Base-by-base conservation (phyloP, 2,113 vertebrate species). In the Ia io region DNA sequence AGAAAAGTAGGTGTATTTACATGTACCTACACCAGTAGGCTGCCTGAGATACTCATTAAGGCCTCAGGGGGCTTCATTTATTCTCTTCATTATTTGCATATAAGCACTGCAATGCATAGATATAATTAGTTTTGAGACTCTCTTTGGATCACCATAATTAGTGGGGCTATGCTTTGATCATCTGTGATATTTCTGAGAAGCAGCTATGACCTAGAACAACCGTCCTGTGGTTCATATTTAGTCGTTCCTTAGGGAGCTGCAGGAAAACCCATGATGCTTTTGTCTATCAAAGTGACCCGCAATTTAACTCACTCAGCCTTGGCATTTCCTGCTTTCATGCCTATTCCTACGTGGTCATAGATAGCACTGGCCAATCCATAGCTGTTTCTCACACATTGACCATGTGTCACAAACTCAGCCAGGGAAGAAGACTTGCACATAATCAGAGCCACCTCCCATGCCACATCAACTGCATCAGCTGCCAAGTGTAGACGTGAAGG, bases 121-220 rank as follows among this genome's bases (percentile, higher is more conserved):
- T 47, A 32, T 82, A 91, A 77, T 93, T 94, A 70, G 83, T 40
- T 95, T 94, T 91, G n/a, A 80, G 88, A 77, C n/a, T 88, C 91
- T 28, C 70, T 71, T 94, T 84, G 25, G 37, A 59, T 44, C 59
- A 91, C 73, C 47, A n/a, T 53, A 70, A 76, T 84, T 70, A 76
- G n/a, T 16, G 17, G 37, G 14, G 23, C 23, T 23, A 25, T 7
- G 6, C 47, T 84, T 9, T 90, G 59, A 73, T 88, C 32, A 76
- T 42, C 40, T 42, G 32, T 70, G 83, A 14, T n/a, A 44, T 85
- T 51, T 67, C 83, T 91, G 78, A 96, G 77, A 61, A 37, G 73
- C 18, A 83, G 5, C n/a, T 51, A 88, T 35, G 40, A 76, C 3
- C 44, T 71, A 44, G 56, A 89, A 82, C 13, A 28, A 10, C 20